Conservation (phyloP, 2,113 vertebrate genomes). For the Microtus richardsoni region DNA sequence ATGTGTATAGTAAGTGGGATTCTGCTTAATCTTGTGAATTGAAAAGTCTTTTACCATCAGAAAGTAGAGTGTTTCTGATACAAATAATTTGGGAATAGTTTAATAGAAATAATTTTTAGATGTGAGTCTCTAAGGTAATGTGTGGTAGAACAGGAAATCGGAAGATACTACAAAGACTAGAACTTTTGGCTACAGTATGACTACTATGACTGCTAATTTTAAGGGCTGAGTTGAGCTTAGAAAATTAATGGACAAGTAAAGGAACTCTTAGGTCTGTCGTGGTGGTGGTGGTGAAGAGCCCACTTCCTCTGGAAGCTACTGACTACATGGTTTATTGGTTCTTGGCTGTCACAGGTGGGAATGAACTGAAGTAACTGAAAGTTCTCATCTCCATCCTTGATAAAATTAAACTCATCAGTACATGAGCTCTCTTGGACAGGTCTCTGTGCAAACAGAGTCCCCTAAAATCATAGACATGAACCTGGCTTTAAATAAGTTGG, state of each 20-base stretch:
- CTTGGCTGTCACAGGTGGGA: not conserved
- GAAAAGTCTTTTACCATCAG: not conserved
- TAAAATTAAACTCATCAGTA: not conserved
- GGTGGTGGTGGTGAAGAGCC: not conserved
- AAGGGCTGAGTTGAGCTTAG: not conserved
- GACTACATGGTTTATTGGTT: not conserved
- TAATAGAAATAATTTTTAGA: not conserved
- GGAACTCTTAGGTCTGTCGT: not conserved
- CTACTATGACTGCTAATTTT: not conserved
- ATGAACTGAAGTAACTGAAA: not conserved
- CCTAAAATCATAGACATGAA: not conserved
- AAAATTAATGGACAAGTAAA: not conserved
- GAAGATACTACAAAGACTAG: conserved; percentile 8
- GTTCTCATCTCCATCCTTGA: not conserved
- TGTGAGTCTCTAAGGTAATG: not conserved
- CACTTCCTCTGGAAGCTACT: not conserved
- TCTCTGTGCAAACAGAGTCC: conserved; percentile 4
- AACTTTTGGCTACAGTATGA: not conserved
- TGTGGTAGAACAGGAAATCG: not conserved
- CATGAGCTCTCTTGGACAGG: not conserved
- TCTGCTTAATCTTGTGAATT: conserved; percentile 17
- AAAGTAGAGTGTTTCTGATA: not conserved
- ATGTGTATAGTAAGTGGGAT: not conserved
- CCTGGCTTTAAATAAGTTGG: not conserved
- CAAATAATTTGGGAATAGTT: not conserved